These are phyloP conservation scores for Baryphthengus martii DNA, from an alignment of 2,113 vertebrate genomes.

Conservation along the genomic window DNA sequence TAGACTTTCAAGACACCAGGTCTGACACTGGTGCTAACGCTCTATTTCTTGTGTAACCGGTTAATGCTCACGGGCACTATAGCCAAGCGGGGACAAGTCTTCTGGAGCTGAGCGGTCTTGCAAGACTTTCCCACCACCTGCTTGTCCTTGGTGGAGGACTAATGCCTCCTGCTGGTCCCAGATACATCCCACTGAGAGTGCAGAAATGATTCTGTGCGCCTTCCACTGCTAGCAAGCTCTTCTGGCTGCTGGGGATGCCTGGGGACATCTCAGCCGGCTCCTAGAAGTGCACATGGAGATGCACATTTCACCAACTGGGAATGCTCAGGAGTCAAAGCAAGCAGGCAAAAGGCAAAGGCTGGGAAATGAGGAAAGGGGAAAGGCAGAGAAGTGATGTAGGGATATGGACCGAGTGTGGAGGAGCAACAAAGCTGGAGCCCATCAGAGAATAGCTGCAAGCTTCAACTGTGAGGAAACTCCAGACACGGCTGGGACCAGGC, in stretches of 20 bases:
- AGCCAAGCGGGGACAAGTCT: neutral
- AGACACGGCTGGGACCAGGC: neutral
- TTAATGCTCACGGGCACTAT: neutral
- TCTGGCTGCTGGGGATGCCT: neutral
- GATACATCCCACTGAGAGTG: neutral
- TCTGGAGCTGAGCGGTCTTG: neutral
- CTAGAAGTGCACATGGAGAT: neutral
- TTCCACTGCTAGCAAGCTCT: neutral
- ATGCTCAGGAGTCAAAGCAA: neutral
- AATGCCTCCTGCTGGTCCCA: constrained; percentile 53
- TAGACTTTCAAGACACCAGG: neutral
- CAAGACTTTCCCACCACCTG: neutral
- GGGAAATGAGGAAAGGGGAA: neutral
- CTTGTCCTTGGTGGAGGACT: neutral
- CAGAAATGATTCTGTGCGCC: neutral
- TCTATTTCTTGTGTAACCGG: neutral
- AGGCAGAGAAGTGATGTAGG: neutral
- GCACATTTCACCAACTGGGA: accelerated
- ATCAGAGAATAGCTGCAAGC: neutral
- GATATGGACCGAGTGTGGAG: neutral
- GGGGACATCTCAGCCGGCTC: neutral
- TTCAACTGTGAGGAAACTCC: neutral
- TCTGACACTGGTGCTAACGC: neutral
- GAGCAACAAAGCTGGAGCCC: neutral
- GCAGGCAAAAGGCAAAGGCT: neutral